These are phyloP conservation scores for Prunella himalayana DNA, from an alignment of 2,113 vertebrate genomes.

Conservation along the genomic window DNA sequence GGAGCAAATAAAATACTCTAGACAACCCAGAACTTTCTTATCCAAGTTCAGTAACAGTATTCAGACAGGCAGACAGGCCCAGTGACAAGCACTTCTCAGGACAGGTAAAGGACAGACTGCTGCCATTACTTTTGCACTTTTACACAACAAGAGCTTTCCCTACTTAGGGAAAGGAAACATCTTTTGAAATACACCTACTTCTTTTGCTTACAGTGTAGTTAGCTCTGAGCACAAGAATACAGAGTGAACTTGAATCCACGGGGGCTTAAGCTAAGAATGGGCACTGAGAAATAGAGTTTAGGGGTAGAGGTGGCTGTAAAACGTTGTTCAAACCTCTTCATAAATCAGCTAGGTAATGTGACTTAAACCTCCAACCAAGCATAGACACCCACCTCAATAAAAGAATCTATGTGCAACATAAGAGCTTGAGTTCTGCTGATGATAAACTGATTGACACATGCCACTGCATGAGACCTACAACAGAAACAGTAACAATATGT, in stretches of 20 bases:
- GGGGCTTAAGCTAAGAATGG: neutral
- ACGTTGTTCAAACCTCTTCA: neutral
- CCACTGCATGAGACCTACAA: slow-evolving; percentile 93
- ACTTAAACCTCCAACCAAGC: neutral
- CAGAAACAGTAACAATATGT: neutral
- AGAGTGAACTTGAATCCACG: neutral
- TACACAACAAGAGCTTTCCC: neutral
- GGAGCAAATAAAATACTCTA: neutral
- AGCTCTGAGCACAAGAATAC: neutral
- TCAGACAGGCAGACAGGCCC: neutral
- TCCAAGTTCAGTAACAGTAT: neutral
- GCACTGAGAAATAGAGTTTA: neutral
- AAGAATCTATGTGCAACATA: slow-evolving; percentile 96
- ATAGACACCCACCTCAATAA: slow-evolving; percentile 86
- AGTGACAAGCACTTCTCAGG: neutral
- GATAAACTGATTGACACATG: slow-evolving; percentile 97
- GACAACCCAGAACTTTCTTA: neutral
- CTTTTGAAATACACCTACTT: neutral
- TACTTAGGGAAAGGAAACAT: neutral
- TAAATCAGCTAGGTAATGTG: neutral
- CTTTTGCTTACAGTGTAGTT: neutral
- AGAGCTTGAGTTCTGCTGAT: slow-evolving; percentile 97
- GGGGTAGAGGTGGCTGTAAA: neutral
- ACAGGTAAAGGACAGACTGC: neutral
- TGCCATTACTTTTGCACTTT: neutral